Conservation (phyloP, 2,888 invertebrate species). For the Geophilus truncorum region DNA sequence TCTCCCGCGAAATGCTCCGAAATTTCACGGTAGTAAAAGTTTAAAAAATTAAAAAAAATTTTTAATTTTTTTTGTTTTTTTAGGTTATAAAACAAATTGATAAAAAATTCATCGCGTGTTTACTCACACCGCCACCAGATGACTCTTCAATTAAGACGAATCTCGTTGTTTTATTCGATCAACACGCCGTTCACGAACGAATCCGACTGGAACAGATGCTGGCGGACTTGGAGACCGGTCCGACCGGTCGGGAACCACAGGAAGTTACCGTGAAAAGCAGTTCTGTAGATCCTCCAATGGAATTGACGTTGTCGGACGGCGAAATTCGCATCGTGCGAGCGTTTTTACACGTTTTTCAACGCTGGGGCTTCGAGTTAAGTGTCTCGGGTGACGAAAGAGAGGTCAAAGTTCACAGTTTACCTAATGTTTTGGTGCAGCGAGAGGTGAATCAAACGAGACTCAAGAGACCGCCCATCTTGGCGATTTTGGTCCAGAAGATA, state of each 20-base stretch:
- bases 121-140: too few species aligned
- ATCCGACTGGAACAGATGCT: slow-evolving; percentile 67
- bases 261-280: neutral
- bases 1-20: too few species aligned
- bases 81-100: slow-evolving; percentile 71
- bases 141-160: too few species aligned
- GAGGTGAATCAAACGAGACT: neutral
- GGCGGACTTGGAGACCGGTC: neutral
- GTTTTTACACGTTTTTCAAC: neutral
- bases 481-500: too few species aligned
- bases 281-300: neutral
- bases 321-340: neutral
- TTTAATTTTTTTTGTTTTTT: too few species aligned
- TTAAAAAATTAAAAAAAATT: too few species aligned
- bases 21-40: too few species aligned
- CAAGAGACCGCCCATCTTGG: too few species aligned
- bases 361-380: neutral
- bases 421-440: too few species aligned
- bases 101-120: slow-evolving; percentile 63
- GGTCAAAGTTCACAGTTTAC: too few species aligned
- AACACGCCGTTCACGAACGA: slow-evolving; percentile 83
- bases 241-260: too few species aligned
- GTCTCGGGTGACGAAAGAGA: too few species aligned
- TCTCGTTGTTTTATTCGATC: slow-evolving; percentile 67
- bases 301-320: neutral